Evolutionary conservation across 1,140 invertebrate species (phyloP).

Genomic region (Tetramorium simillimum): DNA sequence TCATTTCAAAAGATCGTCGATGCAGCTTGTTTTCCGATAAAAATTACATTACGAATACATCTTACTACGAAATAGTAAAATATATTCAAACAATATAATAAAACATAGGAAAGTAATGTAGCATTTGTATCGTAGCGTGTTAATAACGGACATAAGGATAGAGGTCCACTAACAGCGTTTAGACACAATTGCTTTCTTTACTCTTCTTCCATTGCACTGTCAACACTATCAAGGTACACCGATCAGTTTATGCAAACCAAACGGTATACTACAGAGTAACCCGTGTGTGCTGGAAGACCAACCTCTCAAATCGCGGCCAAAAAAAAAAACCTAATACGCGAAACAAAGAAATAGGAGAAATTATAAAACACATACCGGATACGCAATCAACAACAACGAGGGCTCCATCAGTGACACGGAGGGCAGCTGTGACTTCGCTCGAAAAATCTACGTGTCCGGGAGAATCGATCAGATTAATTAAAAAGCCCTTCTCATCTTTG

Average conservation of each 20-base stretch:
- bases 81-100: background rate
- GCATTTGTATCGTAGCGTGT: constrained; percentile 85
- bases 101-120: constrained; percentile 61
- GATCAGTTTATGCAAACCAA: constrained; percentile 68
- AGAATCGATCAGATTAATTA: constrained; percentile 99
- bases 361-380: constrained; percentile 90
- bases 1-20: background rate
- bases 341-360: background rate
- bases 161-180: constrained; percentile 88
- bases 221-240: constrained; percentile 81
- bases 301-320: background rate
- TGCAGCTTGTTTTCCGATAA: background rate
- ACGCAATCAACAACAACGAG: constrained; percentile 99
- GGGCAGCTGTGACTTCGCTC: constrained; percentile 99
- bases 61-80: background rate
- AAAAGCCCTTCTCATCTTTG: constrained; percentile 96
- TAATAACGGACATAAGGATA: constrained; percentile 88
- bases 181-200: constrained; percentile 77
- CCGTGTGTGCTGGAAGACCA: constrained; percentile 85
- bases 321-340: background rate
- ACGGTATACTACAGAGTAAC: constrained; percentile 83
- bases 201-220: constrained; percentile 86
- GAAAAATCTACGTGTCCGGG: constrained; percentile 99
- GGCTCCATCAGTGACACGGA: constrained; percentile 99
- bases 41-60: background rate